Conservation (phyloP, 2,797 vertebrate genomes). For the Ptychobarbus kaznakovi region DNA sequence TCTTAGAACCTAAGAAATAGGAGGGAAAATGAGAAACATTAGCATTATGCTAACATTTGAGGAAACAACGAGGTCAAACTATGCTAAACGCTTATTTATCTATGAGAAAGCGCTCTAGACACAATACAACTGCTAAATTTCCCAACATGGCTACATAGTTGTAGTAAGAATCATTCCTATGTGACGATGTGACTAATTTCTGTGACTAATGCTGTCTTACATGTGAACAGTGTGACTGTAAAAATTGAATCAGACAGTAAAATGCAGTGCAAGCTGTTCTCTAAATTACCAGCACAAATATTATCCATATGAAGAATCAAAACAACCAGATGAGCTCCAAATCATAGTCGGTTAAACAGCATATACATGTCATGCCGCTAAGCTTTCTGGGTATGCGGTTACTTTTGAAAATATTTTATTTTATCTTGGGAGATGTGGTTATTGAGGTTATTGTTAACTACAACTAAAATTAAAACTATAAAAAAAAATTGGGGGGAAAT, state of each 20-base stretch:
- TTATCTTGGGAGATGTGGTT: background rate
- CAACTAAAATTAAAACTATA: background rate
- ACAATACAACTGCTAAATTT: slow-evolving; percentile 4
- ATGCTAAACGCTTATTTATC: background rate
- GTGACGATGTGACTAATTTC: background rate
- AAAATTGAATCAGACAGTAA: slow-evolving; percentile 4
- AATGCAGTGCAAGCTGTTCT: slow-evolving; percentile 28
- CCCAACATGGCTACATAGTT: slow-evolving; percentile 3
- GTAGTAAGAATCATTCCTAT: slow-evolving; percentile 3
- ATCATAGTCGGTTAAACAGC: too few relatives aligned
- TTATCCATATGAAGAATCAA: background rate
- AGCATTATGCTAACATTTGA: background rate
- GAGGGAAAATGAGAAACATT: background rate
- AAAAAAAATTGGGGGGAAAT: background rate
- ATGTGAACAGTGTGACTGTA: slow-evolving; percentile 9
- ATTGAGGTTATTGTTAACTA: background rate
- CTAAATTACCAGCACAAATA: slow-evolving; percentile 46
- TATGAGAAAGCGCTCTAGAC: background rate
- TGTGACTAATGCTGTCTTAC: slow-evolving; percentile 20
- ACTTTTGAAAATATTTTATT: background rate
- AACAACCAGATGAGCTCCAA: background rate
- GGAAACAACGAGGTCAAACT: background rate
- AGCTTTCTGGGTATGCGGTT: background rate
- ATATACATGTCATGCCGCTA: background rate
- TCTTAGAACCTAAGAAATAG: slow-evolving; percentile 85